phyloP scores from a whole-genome alignment of 37 sponge, comb jelly and placozoan genomes.

The Halichondria panicea region DNA sequence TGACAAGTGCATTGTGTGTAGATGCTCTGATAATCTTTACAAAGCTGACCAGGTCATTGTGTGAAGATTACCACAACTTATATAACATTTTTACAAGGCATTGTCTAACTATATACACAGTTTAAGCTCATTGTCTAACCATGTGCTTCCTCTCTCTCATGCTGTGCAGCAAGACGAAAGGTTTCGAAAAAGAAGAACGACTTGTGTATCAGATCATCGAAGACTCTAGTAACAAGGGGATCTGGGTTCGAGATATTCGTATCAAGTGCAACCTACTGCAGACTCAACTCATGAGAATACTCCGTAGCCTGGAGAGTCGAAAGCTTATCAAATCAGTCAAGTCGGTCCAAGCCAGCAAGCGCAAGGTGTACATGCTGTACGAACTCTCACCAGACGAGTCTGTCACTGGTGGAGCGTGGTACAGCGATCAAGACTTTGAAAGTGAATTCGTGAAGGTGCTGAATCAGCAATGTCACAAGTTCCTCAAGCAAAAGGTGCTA shows the following conservation, averaged over 20 bases:
- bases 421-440: constrained; percentile 97
- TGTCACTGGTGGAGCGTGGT: constrained; percentile 96
- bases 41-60: too few relatives aligned
- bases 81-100: too few relatives aligned
- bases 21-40: too few relatives aligned
- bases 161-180: constrained; percentile 72
- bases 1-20: too few relatives aligned
- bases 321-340: constrained; percentile 87
- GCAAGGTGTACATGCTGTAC: constrained; percentile 82
- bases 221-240: constrained; percentile 89
- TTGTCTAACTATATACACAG: too few relatives aligned
- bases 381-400: constrained; percentile 87
- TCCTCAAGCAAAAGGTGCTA: constrained; percentile 75
- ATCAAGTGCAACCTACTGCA: constrained; percentile 64
- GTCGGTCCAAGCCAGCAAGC: constrained; percentile 78
- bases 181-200: constrained; percentile 86
- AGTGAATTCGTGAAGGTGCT: constrained; percentile 96
- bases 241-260: constrained; percentile 92
- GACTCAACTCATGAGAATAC: constrained; percentile 63
- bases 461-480: constrained; percentile 79
- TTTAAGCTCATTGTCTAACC: too few relatives aligned
- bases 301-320: constrained; percentile 90
- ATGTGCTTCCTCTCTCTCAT: too few relatives aligned
- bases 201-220: constrained; percentile 93
- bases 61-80: too few relatives aligned